phyloP scores from a whole-genome alignment of 2,888 invertebrate genomes.

The Abscondita cerata region DNA sequence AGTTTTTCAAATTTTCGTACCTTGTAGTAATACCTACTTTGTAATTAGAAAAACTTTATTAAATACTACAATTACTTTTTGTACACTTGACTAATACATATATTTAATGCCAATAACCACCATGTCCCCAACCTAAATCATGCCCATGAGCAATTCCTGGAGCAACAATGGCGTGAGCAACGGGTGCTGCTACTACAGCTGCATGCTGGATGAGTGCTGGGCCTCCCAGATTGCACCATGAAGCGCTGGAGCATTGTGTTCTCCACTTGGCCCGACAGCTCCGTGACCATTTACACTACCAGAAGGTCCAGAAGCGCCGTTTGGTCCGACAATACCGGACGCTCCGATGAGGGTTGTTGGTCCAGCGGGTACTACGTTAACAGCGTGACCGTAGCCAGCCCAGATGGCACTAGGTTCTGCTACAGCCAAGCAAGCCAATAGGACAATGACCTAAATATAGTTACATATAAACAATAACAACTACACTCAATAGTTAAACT shows the following conservation, averaged over 20 bases:
- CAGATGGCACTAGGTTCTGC: conserved; percentile 12
- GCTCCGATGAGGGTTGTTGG: conserved; percentile 21
- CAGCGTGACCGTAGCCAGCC: conserved; percentile 18
- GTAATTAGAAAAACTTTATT: no score
- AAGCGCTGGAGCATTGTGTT: conserved; percentile 1
- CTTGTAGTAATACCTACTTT: no score
- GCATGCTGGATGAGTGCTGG: no score
- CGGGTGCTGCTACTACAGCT: conserved; percentile 22
- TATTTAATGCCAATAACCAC: conserved; percentile 15
- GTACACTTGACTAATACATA: no score
- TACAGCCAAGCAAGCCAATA: not conserved
- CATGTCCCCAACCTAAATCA: conserved; percentile 25
- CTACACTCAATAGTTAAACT: no score
- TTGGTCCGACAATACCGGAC: conserved; percentile 35
- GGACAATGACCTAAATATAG: not conserved
- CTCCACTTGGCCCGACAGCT: conserved; percentile 26
- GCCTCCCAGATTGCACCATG: conserved; percentile 7
- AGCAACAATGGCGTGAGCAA: conserved; percentile 15
- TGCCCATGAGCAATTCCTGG: conserved; percentile 30
- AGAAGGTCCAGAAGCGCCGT: conserved; percentile 30
- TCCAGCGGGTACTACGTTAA: not conserved
- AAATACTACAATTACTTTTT: no score
- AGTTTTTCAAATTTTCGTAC: no score
- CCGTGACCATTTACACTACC: conserved; percentile 38
- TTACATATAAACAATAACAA: not conserved